Percentiles rank a stretch among this genome's conserved stretches.
These are phyloP conservation scores for Gorsachius goisagi DNA, from an alignment of 2,113 vertebrate genomes.

Conservation along the genomic window DNA sequence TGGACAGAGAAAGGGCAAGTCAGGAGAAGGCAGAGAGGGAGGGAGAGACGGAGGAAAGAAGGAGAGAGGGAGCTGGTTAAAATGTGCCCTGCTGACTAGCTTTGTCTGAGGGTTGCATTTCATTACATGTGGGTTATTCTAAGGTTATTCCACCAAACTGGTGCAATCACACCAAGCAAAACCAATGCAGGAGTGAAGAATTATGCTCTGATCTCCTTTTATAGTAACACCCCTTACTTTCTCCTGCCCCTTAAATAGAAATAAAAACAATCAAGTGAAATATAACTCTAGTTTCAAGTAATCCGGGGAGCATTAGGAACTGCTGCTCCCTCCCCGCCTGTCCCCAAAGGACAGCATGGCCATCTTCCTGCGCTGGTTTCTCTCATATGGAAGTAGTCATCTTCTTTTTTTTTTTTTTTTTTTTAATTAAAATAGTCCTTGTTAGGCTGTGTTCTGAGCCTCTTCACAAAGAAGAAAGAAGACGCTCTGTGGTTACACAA, in stretches of 20 bases:
- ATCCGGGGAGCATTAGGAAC: not conserved
- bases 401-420: not conserved
- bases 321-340: not conserved
- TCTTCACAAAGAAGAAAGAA: not conserved
- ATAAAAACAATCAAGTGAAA: conserved; percentile 40
- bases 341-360: not conserved
- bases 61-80: not conserved
- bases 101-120: not conserved
- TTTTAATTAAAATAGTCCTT: not conserved
- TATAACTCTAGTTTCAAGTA: not conserved
- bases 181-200: not conserved
- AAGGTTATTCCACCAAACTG: not conserved
- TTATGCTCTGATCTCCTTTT: conserved; percentile 18
- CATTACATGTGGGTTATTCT: not conserved
- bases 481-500: not conserved
- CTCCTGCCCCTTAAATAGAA: conserved; percentile 34
- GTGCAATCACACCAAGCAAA: not conserved
- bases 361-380: not conserved
- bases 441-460: not conserved
- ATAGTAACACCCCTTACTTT: conserved; percentile 22
- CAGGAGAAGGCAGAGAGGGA: not conserved
- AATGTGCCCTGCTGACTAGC: not conserved
- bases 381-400: not conserved
- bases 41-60: not conserved
- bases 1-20: not conserved